Conservation (phyloP, 2,888 invertebrate species). For the Tuta absoluta region DNA sequence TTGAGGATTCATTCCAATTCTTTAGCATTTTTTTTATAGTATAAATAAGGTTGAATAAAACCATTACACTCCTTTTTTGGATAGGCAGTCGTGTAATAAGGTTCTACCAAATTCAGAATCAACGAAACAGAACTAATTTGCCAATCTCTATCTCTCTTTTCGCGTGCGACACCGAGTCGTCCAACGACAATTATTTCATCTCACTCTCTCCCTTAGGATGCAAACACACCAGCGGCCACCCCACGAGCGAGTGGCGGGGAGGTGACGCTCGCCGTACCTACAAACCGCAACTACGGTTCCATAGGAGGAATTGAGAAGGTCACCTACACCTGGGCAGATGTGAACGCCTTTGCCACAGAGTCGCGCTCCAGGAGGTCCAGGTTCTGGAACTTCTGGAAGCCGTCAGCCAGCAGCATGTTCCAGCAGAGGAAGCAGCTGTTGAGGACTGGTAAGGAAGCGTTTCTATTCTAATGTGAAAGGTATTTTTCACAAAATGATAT, state of each 20-base stretch:
- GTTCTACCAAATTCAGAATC: too few relatives aligned
- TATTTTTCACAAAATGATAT: too few relatives aligned
- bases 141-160: too few relatives aligned
- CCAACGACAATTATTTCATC: too few relatives aligned
- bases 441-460: constrained; percentile 82
- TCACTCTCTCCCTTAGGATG: constrained; percentile 46
- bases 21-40: too few relatives aligned
- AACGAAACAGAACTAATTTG: too few relatives aligned
- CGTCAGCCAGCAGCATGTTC: constrained; percentile 62
- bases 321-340: constrained; percentile 89
- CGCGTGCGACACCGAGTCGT: too few relatives aligned
- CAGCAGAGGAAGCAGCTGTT: constrained; percentile 86
- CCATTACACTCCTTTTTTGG: too few relatives aligned
- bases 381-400: constrained; percentile 74
- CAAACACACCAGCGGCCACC: constrained; percentile 53
- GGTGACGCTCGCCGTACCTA: constrained; percentile 57
- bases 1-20: too few relatives aligned
- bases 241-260: constrained; percentile 62
- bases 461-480: background rate
- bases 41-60: too few relatives aligned
- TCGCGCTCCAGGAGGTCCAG: constrained; percentile 69
- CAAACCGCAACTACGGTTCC: constrained; percentile 64
- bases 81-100: too few relatives aligned
- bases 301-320: constrained; percentile 75
- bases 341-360: constrained; percentile 87